Percentiles rank a stretch among this genome's conserved stretches.
These are phyloP conservation scores for Nephrocerus scutellatus DNA, from an alignment of 2,888 invertebrate genomes.

Conservation along the genomic window DNA sequence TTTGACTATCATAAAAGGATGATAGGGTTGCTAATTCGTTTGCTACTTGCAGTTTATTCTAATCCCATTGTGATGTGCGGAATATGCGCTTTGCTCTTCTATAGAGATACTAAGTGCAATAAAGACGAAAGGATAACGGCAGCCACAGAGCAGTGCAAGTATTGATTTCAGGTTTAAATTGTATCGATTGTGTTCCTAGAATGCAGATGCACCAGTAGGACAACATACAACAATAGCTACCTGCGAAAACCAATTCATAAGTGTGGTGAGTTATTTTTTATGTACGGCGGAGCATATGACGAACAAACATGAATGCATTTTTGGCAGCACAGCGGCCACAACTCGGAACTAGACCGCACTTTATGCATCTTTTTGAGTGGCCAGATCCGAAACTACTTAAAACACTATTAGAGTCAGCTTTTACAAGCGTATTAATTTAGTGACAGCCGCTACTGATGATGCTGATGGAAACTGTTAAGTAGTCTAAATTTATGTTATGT, in stretches of 20 bases:
- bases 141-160: slow-evolving; percentile 22
- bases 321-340: not conserved
- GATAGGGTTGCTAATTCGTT: slow-evolving; percentile 37
- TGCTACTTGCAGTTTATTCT: slow-evolving; percentile 32
- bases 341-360: slow-evolving; percentile 1
- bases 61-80: slow-evolving; percentile 14
- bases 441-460: not conserved
- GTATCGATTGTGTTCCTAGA: slow-evolving; percentile 36
- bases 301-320: not conserved
- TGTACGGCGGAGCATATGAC: no score
- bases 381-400: slow-evolving; percentile 31
- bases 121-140: slow-evolving; percentile 9
- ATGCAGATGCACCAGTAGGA: slow-evolving; percentile 25
- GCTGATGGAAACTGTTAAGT: slow-evolving; percentile 36
- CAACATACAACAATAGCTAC: slow-evolving; percentile 10
- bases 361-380: not conserved
- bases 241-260: slow-evolving; percentile 7
- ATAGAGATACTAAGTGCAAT: slow-evolving; percentile 4
- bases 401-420: slow-evolving; percentile 32
- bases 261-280: not conserved
- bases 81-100: slow-evolving; percentile 13
- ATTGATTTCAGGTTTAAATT: slow-evolving; percentile 15
- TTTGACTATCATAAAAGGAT: slow-evolving; percentile 29
- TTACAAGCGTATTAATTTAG: not conserved
- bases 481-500: slow-evolving; percentile 38